Evolutionary conservation across 2,888 invertebrate species (phyloP).

Genomic region (Dolichomitus sp.): DNA sequence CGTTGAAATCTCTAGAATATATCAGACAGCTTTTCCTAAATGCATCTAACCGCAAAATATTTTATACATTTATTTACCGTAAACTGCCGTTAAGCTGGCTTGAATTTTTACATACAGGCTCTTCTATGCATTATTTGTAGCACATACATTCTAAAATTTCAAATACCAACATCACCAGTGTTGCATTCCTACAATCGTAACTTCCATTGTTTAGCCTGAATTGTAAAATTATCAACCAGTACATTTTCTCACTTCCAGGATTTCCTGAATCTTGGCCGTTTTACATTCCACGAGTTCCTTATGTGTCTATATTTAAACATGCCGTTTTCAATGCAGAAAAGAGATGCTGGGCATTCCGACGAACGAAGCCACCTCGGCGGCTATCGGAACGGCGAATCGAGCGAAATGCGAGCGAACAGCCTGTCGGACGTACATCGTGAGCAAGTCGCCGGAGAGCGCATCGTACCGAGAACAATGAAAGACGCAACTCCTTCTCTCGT

Average conservation of each 20-base stretch:
- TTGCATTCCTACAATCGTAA: not conserved
- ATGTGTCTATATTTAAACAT: not conserved
- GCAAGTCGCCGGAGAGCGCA: constrained; percentile 10
- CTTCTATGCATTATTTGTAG: no score
- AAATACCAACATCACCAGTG: no score
- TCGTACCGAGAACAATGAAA: constrained; percentile 59
- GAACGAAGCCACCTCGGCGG: constrained; percentile 39
- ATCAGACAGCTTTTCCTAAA: no score
- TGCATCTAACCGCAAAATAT: no score
- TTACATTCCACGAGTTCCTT: not conserved
- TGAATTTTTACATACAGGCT: no score
- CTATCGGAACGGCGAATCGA: constrained; percentile 62
- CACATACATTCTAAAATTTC: no score
- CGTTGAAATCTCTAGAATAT: no score
- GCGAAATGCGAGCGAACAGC: constrained; percentile 50
- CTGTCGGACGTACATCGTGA: constrained; percentile 21
- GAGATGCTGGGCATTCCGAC: constrained; percentile 40
- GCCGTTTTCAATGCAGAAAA: not conserved
- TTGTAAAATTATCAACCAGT: not conserved
- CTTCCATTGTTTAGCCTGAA: not conserved
- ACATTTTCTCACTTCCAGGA: not conserved
- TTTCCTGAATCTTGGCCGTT: not conserved
- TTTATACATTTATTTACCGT: no score
- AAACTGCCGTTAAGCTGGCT: no score
- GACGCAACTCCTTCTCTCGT: constrained; percentile 41